Evolutionary conservation across 2,888 invertebrate genomes (phyloP).

Genomic region (Gymnosoma rotundatum): DNA sequence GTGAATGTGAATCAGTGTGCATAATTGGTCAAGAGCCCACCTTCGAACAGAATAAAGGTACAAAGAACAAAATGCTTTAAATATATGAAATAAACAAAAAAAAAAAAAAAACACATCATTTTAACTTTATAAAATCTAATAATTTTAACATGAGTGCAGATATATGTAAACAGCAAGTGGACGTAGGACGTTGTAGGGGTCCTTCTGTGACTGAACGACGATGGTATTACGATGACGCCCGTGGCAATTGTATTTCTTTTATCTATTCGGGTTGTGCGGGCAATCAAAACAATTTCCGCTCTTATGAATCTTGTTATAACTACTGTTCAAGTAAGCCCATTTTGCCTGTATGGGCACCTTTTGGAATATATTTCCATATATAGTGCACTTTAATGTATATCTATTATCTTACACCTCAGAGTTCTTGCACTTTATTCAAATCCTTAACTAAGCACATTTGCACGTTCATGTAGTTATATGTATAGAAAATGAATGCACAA

Average conservation of each 20-base stretch:
- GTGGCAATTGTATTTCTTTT: conserved; percentile 89
- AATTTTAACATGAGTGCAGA: conserved; percentile 82
- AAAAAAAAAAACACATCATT: neutral
- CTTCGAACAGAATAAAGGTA: conserved; percentile 58
- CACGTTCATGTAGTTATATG: conserved; percentile 49
- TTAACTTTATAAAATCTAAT: conserved; percentile 7
- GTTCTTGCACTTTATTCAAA: conserved; percentile 35
- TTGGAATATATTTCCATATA: conserved; percentile 65
- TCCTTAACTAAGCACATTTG: conserved; percentile 20
- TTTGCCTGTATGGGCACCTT: conserved; percentile 70
- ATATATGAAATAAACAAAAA: conserved; percentile 12
- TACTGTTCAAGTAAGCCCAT: conserved; percentile 83
- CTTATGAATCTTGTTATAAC: conserved; percentile 87
- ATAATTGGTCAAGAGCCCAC: conserved; percentile 84
- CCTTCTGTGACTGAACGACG: conserved; percentile 83
- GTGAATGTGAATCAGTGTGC: conserved; percentile 90
- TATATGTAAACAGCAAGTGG: conserved; percentile 86
- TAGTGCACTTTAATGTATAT: conserved; percentile 29
- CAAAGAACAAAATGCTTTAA: neutral
- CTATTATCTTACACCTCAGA: conserved; percentile 24
- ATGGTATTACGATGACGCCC: conserved; percentile 88
- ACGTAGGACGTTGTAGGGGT: conserved; percentile 85
- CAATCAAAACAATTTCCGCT: conserved; percentile 92
- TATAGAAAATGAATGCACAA: conserved; percentile 66
- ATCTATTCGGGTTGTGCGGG: conserved; percentile 94